Evolutionary conservation across 1,140 invertebrate genomes (phyloP).

Genomic region (Drosophila gunungcola): DNA sequence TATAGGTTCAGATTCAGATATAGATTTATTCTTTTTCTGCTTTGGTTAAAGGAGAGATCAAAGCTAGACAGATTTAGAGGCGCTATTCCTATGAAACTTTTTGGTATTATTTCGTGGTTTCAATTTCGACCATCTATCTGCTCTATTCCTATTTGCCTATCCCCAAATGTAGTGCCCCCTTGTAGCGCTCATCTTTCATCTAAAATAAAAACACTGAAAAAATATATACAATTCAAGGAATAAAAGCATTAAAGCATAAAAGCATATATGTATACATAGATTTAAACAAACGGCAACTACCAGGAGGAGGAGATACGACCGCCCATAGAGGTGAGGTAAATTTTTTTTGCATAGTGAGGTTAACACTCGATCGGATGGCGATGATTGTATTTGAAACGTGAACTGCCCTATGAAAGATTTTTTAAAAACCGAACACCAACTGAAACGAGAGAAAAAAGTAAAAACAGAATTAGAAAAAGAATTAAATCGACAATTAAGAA

Average conservation of each 20-base stretch:
- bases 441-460: constrained; percentile 15
- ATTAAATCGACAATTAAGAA: constrained; percentile 24
- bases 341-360: constrained; percentile 42
- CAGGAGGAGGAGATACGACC: constrained; percentile 11
- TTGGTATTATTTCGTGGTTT: constrained; percentile 53
- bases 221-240: constrained; percentile 63
- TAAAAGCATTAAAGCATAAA: constrained; percentile 8
- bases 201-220: constrained; percentile 46
- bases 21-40: constrained; percentile 18
- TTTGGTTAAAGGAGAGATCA: constrained; percentile 2
- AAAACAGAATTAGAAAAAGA: constrained; percentile 18
- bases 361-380: constrained; percentile 38
- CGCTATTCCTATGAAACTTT: constrained; percentile 40
- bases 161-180: constrained; percentile 6
- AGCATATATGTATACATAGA: constrained; percentile 28
- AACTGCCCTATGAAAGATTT: constrained; percentile 80
- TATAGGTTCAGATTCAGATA: constrained; percentile 41
- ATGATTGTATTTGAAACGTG: constrained; percentile 69
- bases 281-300: constrained; percentile 17
- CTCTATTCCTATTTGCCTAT: constrained; percentile 12
- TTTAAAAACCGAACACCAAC: constrained; percentile 41
- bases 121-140: constrained; percentile 41
- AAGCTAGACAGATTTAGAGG: constrained; percentile 15
- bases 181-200: constrained; percentile 36
- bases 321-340: constrained; percentile 2